Conservation (phyloP, 2,113 vertebrate genomes). For the Actenoides lindsayi region DNA sequence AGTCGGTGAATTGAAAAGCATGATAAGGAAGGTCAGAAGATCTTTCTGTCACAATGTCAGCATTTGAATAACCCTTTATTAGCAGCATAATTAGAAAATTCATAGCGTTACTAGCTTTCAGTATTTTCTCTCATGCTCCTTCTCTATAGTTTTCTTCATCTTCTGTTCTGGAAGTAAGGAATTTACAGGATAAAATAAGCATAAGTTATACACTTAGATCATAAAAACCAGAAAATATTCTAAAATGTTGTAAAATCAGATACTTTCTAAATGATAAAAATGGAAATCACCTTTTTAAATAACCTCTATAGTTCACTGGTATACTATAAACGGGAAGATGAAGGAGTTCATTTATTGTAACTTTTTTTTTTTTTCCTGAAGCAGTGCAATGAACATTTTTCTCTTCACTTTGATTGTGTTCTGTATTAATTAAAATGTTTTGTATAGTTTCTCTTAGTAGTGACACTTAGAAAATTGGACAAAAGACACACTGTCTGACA, state of each 20-base stretch:
- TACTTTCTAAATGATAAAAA: background rate
- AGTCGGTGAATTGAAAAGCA: background rate
- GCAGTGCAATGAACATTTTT: slow-evolving; percentile 20
- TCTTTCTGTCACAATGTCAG: background rate
- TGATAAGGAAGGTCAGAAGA: background rate
- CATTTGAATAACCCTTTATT: slow-evolving; percentile 2
- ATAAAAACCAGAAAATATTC: background rate
- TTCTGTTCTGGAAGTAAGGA: background rate
- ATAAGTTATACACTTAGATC: background rate
- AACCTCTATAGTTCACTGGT: slow-evolving; percentile 9
- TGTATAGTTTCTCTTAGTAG: slow-evolving; percentile 37
- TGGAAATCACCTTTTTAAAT: slow-evolving; percentile 11
- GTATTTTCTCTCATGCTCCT: background rate
- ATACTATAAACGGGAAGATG: slow-evolving; percentile 12
- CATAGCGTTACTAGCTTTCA: background rate
- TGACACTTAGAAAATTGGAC: slow-evolving; percentile 42
- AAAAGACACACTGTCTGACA: background rate
- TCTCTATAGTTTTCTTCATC: background rate
- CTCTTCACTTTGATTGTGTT: slow-evolving; percentile 29
- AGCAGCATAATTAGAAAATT: slow-evolving; percentile 14
- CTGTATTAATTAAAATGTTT: slow-evolving; percentile 67
- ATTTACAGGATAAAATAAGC: background rate
- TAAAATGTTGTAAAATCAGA: background rate
- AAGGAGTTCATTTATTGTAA: slow-evolving; percentile 17
- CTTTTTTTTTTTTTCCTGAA: background rate